These are phyloP conservation scores for Drosophila bunnanda DNA, from an alignment of 2,888 invertebrate genomes.

Conservation along the genomic window DNA sequence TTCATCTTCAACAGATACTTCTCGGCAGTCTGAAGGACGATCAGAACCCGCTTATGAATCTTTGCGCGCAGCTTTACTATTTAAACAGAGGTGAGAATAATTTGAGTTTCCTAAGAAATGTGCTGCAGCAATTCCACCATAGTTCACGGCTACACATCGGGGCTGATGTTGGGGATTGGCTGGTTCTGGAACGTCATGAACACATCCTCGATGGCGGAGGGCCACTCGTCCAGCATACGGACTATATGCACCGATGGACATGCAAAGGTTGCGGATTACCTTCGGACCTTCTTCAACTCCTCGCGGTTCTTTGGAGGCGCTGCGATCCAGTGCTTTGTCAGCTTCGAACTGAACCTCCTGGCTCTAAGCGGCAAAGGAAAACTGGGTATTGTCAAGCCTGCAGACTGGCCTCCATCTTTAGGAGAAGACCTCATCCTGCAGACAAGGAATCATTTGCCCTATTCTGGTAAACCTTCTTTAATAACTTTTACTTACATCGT, in stretches of 20 bases:
- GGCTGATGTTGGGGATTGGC: constrained; percentile 87
- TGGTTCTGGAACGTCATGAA: constrained; percentile 88
- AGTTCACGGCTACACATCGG: constrained; percentile 87
- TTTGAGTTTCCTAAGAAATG: constrained; percentile 91
- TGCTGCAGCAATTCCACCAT: constrained; percentile 93
- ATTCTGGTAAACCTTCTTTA: not conserved
- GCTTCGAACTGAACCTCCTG: constrained; percentile 96
- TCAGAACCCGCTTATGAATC: constrained; percentile 80
- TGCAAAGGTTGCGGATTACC: constrained; percentile 93
- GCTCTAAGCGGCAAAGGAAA: constrained; percentile 86
- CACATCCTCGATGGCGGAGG: constrained; percentile 90
- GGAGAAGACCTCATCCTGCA: too few species aligned
- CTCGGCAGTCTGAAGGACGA: constrained; percentile 83
- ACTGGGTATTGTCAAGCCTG: too few species aligned
- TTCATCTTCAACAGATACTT: constrained; percentile 80
- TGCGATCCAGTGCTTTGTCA: constrained; percentile 94
- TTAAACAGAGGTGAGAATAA: constrained; percentile 83
- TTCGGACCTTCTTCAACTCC: constrained; percentile 93
- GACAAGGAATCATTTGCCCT: too few species aligned
- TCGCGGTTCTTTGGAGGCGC: constrained; percentile 92
- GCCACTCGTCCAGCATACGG: constrained; percentile 86
- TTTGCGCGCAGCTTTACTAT: constrained; percentile 81
- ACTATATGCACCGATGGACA: constrained; percentile 94
- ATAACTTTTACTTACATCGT: constrained; percentile 87
- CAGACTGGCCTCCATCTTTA: too few species aligned